Evolutionary conservation across 2,888 invertebrate genomes (phyloP).

Genomic region (Acheta domesticus): DNA sequence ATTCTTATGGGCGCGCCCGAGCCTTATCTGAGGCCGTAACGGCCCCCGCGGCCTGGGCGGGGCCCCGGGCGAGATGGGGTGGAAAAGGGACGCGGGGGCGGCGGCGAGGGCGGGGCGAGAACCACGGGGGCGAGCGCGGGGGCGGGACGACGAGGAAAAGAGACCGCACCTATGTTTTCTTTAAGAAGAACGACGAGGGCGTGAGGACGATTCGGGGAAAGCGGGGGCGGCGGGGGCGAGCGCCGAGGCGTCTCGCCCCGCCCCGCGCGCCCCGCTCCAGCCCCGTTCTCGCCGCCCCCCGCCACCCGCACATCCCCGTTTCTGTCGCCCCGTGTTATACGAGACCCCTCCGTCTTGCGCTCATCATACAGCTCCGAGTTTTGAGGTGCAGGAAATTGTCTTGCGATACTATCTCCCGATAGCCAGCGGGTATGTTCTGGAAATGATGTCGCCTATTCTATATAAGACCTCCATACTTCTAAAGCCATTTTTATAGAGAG

Average conservation of each 20-base stretch:
- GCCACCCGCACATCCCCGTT: background rate
- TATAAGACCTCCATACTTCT: conserved; percentile 7
- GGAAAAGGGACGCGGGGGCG: background rate
- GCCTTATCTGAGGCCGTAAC: conserved; percentile 11
- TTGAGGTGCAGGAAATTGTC: conserved; percentile 24
- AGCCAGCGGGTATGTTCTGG: conserved; percentile 7
- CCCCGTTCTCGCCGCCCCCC: background rate
- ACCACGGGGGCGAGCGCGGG: background rate
- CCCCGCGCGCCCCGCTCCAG: background rate
- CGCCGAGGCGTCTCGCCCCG: background rate
- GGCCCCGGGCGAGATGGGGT: background rate
- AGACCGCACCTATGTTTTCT: conserved; percentile 9
- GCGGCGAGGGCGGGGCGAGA: background rate
- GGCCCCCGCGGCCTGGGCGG: background rate
- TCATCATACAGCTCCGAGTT: conserved; percentile 19
- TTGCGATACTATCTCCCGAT: conserved; percentile 20
- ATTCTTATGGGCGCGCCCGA: conserved; percentile 20
- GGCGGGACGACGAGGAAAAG: background rate
- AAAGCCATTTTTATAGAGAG: conserved; percentile 1
- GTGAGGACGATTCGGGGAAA: background rate
- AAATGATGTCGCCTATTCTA: conserved; percentile 7
- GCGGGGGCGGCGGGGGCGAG: background rate
- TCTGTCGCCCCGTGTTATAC: background rate
- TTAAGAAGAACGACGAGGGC: background rate
- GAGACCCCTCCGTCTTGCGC: conserved; percentile 22